These are phyloP conservation scores for Ips typographus DNA, from an alignment of 1,140 invertebrate genomes.

Conservation along the genomic window DNA sequence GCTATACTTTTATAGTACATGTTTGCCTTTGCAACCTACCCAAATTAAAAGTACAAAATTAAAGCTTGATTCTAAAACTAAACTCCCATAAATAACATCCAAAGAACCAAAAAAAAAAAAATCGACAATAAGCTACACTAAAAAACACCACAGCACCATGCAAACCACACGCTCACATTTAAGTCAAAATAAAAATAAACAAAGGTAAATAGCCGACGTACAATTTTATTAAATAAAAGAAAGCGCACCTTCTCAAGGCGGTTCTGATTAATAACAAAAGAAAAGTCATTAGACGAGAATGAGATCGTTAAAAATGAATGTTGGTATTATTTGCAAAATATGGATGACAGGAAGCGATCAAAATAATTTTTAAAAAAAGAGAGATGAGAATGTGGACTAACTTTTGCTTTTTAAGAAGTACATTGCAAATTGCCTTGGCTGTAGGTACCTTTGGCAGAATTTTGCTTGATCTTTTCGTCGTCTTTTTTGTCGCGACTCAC, in stretches of 20 bases:
- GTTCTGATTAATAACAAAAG: neutral
- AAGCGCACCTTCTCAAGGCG: slow-evolving; percentile 8
- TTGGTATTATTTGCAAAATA: neutral
- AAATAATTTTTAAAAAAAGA: slow-evolving; percentile 10
- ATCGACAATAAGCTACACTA: too few relatives aligned
- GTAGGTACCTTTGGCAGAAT: slow-evolving; percentile 47
- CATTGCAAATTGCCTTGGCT: slow-evolving; percentile 37
- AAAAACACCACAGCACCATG: neutral
- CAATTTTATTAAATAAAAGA: slow-evolving; percentile 18
- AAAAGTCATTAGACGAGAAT: slow-evolving; percentile 9
- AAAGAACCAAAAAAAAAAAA: too few relatives aligned
- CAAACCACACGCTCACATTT: slow-evolving; percentile 10
- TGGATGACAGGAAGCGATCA: slow-evolving; percentile 17
- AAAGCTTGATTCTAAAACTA: too few relatives aligned
- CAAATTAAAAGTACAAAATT: too few relatives aligned
- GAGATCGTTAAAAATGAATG: slow-evolving; percentile 2
- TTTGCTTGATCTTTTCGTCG: slow-evolving; percentile 48
- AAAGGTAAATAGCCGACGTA: neutral
- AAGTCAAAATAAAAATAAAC: slow-evolving; percentile 1
- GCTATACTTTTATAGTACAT: too few relatives aligned
- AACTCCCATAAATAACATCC: too few relatives aligned
- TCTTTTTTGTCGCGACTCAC: slow-evolving; percentile 48
- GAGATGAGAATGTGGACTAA: slow-evolving; percentile 24
- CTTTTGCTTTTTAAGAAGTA: slow-evolving; percentile 14
- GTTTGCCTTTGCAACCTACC: too few relatives aligned